phyloP scores from a whole-genome alignment of 2,888 invertebrate genomes.

The Chymomyza fuscimana region DNA sequence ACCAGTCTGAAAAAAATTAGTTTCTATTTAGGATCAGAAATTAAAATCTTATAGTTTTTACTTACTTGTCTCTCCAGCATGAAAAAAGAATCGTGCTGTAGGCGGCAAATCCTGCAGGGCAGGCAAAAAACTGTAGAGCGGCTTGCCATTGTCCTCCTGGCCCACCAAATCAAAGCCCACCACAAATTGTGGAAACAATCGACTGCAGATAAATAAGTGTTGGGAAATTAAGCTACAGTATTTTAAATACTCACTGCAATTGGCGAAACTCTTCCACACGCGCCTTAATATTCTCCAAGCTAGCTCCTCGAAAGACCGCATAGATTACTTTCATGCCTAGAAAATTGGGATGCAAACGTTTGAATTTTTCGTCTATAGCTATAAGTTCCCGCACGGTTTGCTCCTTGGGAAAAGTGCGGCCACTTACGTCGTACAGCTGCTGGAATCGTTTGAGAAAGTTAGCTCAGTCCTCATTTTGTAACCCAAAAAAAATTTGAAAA shows the following conservation, averaged over 20 bases:
- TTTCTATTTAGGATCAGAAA: too few species aligned
- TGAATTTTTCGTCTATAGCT: constrained; percentile 80
- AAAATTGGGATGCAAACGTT: constrained; percentile 81
- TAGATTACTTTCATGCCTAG: constrained; percentile 83
- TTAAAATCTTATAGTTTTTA: not conserved
- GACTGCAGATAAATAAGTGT: not conserved
- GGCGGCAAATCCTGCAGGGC: constrained; percentile 64
- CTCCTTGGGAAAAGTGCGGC: constrained; percentile 80
- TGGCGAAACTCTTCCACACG: constrained; percentile 59
- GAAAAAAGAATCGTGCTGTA: constrained; percentile 82
- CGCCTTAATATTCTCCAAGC: constrained; percentile 39
- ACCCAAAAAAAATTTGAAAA: too few species aligned
- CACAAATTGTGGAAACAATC: constrained; percentile 71
- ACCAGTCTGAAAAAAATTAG: constrained; percentile 80
- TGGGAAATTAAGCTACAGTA: not conserved
- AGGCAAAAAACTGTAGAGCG: constrained; percentile 77
- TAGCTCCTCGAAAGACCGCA: constrained; percentile 57
- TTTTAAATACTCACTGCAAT: constrained; percentile 65
- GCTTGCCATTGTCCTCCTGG: constrained; percentile 83
- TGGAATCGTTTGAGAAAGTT: constrained; percentile 5
- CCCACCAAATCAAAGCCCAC: constrained; percentile 86
- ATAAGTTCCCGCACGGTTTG: constrained; percentile 78
- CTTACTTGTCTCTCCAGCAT: constrained; percentile 84
- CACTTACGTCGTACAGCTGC: constrained; percentile 82
- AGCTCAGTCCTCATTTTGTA: too few species aligned